Evolutionary conservation across 2,888 invertebrate genomes (phyloP).

Genomic region (Seladonia tumulorum): DNA sequence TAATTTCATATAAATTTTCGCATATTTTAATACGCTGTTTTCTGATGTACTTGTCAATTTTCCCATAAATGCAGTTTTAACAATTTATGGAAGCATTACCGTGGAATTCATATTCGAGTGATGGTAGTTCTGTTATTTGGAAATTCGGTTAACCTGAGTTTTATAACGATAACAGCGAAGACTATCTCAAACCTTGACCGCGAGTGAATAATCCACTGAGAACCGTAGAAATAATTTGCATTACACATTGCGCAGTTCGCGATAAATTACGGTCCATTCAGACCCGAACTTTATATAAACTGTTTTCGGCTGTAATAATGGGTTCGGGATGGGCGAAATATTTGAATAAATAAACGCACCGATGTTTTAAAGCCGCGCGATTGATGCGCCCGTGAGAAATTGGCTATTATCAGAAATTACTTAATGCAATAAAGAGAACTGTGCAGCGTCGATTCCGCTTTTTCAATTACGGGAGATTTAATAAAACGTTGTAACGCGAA

Average conservation of each 20-base stretch:
- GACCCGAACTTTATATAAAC: background rate
- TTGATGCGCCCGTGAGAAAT: background rate
- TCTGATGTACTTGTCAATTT: no score
- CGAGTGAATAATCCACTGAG: background rate
- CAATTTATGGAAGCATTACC: background rate
- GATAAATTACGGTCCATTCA: background rate
- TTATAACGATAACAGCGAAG: background rate
- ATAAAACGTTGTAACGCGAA: slow-evolving; percentile 14
- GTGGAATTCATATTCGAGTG: background rate
- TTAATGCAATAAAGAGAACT: background rate
- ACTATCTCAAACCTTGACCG: background rate
- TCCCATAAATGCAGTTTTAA: background rate
- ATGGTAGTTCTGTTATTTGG: background rate
- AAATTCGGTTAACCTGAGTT: background rate
- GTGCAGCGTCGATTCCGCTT: background rate
- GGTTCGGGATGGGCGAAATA: background rate
- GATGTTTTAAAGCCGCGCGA: background rate
- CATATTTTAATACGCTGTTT: no score
- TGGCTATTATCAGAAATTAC: background rate
- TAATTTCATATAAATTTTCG: background rate
- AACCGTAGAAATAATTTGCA: background rate
- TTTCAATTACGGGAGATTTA: slow-evolving; percentile 22
- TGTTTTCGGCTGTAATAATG: background rate
- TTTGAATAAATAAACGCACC: background rate
- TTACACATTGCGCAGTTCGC: background rate